A percentile compares a stretch with the other conserved stretches of the same genome.
phyloP scores from a whole-genome alignment of 1,140 invertebrate genomes.

The Drosophila sturtevanti region DNA sequence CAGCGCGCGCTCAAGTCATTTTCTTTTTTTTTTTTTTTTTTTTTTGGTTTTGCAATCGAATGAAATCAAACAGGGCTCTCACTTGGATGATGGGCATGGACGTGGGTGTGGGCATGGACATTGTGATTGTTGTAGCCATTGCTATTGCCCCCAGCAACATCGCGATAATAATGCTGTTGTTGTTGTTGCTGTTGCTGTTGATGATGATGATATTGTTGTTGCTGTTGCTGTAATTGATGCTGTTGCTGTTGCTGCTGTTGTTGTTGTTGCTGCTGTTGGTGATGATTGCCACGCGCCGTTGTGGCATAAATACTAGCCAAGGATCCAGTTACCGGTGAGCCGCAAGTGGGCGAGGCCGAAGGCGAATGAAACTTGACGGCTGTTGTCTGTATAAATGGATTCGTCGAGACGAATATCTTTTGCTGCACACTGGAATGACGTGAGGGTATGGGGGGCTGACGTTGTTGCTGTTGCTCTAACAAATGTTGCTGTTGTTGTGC shows the following conservation, averaged over 20 bases:
- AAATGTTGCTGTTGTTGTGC: constrained; percentile 45
- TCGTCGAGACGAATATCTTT: constrained; percentile 82
- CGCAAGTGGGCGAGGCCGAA: constrained; percentile 75
- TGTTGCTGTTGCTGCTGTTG: constrained; percentile 51
- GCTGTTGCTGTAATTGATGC: constrained; percentile 36
- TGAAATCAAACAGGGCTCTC: constrained; percentile 62
- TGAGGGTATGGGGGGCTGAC: constrained; percentile 75
- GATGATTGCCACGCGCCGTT: constrained; percentile 53
- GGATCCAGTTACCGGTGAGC: constrained; percentile 56
- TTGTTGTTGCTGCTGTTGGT: constrained; percentile 25
- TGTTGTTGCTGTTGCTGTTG: constrained; percentile 48
- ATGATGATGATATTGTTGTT: background rate
- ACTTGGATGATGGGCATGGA: constrained; percentile 75
- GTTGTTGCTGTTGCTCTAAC: constrained; percentile 57
- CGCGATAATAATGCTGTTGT: constrained; percentile 62
- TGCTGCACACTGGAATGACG: constrained; percentile 81
- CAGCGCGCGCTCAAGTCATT: constrained; percentile 34
- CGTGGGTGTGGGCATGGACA: constrained; percentile 45
- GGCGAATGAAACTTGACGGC: constrained; percentile 77
- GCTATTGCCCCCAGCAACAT: constrained; percentile 62
- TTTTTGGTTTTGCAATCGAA: constrained; percentile 55
- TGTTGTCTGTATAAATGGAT: constrained; percentile 82
- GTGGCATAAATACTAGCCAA: constrained; percentile 72
- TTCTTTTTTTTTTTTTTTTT: no score
- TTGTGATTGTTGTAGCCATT: constrained; percentile 69